These are phyloP conservation scores for Ameiurus melas DNA, from an alignment of 2,113 vertebrate species.

Conservation along the genomic window DNA sequence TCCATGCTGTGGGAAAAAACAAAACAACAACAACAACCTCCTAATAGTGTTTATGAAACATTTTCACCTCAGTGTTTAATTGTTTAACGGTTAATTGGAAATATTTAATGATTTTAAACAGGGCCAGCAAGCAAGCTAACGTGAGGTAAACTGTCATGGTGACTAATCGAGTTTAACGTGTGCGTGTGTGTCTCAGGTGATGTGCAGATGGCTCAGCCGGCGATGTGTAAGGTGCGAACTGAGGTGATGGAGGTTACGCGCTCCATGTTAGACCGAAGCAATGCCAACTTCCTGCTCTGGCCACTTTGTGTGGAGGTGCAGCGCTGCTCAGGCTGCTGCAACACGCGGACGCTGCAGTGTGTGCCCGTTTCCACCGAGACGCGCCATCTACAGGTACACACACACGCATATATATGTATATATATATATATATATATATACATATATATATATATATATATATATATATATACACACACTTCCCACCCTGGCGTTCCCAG, in stretches of 20 bases:
- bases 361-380: conserved; percentile 76
- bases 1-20: background rate
- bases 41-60: background rate
- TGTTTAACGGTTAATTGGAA: background rate
- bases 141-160: background rate
- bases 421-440: background rate
- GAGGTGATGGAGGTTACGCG: conserved; percentile 90
- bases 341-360: conserved; percentile 79
- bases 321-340: conserved; percentile 95
- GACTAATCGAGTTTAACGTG: background rate
- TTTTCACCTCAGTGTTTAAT: background rate
- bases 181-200: conserved; percentile 42
- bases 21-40: background rate
- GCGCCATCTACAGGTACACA: conserved; percentile 80
- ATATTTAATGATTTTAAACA: background rate
- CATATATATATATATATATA: background rate
- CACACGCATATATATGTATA: background rate
- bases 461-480: background rate
- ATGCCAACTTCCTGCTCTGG: conserved; percentile 91
- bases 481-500: background rate
- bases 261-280: conserved; percentile 85
- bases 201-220: conserved; percentile 79
- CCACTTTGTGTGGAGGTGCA: conserved; percentile 93
- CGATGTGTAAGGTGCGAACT: conserved; percentile 85
- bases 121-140: background rate